Base-by-base conservation (phyloP, 2,888 invertebrate genomes). In the Cetonia aurata region DNA sequence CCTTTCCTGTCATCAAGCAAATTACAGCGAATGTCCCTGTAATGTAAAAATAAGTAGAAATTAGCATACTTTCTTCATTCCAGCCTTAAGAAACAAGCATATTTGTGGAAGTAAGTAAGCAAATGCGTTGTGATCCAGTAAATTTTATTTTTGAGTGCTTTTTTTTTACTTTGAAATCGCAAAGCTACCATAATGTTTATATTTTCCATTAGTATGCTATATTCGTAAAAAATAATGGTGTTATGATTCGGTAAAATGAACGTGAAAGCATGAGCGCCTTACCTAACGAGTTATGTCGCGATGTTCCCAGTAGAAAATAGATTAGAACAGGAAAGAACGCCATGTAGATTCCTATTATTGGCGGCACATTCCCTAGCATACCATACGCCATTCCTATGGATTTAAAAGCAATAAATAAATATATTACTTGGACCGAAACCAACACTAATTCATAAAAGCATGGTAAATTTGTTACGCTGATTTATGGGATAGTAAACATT, bases 1-100 rank as follows among this genome's bases (percentile, higher is more conserved):
- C 90, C 86, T 94, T 94, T 65, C 96, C 96, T 4, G 94, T 91
- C 96, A 98, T 96, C 71, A 98, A 87, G 82, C 95, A 93, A 62
- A 94, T 90, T 0, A 98, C 93, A 9, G 97, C 96, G 85, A 94
- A 94, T 0, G 94, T 93, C 50, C 94, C 90, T 89, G 72, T 6
- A 9, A 56, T 10, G 13, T 44, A 6, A 1, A 44, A 44, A 44
- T 6, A 72, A 81, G 44, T 62, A 71, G 37, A 41, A 72, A 68
- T 31, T 12, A 55, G 42, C 8, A 25, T 4, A 17, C 50, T 37
- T 6, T 41, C 9, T 8, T 60, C 3, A 37, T n/a, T n/a, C n/a
- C n/a, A n/a, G n/a, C n/a, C n/a, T n/a, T n/a, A n/a, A n/a, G n/a
- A n/a, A n/a, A n/a, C n/a, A n/a, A n/a, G n/a, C n/a, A 44, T 41